Base-by-base conservation (phyloP, 2,888 invertebrate species). In the Synanthedon myopaeformis region DNA sequence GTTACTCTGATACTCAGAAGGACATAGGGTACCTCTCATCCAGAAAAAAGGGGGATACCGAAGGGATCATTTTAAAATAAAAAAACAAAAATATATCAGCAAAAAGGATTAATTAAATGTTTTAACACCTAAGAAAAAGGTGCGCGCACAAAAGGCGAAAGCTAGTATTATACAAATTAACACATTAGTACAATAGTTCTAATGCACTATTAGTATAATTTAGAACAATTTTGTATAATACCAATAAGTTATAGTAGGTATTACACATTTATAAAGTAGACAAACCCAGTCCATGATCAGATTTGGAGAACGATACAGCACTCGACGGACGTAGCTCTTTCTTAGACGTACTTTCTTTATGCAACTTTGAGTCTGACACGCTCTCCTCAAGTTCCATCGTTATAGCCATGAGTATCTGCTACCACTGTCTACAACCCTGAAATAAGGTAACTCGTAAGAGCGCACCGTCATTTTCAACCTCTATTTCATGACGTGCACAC, bases 321-420 rank as follows among this genome's bases (percentile, higher is more conserved):
- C 86, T 87, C 17, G 74, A 68, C 41, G 87, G 86, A 42, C 87
- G 71, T 55, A 86, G 60, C 51, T 87, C 85, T 60, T 82, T 86
- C 61, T 85, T 87, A 42, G 67, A 61, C 10, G 72, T 65, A 65
- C 82, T 85, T 56, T 85, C 84, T 62, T 80, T 84, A 58, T 79
- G 84, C 57, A 87, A 69, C 65, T 86, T 87, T 19, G 87, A 87
- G 72, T 87, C 87, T 57, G 87, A 87, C 45, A 63, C 81, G 65
- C 78, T 83, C 69, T 85, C 86, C 65, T 80, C 85, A 54, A 86
- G 70, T 53, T 83, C 84, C 87, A 86, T 87, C 60, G 75, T 85
- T 82, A 87, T 65, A 82, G 85, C 85, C 86, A 86, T 86, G 74
- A 71, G 76, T 64, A 61, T 64, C 58, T 65, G 53, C 65, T 64